Evolutionary conservation across 2,888 invertebrate genomes (phyloP).

Genomic region (Endotricha flammealis): DNA sequence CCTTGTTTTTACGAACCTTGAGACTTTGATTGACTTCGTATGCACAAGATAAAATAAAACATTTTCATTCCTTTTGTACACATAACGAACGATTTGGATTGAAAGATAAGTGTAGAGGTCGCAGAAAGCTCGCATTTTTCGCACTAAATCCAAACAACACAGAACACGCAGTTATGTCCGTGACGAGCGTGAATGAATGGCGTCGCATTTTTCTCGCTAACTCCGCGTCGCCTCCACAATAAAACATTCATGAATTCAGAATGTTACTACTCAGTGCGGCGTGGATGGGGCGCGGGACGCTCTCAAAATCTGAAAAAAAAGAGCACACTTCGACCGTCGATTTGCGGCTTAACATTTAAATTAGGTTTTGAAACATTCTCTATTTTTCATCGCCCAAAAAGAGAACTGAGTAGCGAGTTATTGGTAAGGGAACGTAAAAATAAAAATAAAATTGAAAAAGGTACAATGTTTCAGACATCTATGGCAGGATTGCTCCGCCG

Average conservation of each 20-base stretch:
- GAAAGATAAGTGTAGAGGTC: constrained; percentile 47
- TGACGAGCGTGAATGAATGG: constrained; percentile 70
- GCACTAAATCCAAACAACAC: constrained; percentile 63
- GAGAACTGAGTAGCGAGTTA: constrained; percentile 17
- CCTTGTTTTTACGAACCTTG: background rate
- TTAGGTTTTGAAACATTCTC: background rate
- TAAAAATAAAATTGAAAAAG: constrained; percentile 36
- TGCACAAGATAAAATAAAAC: constrained; percentile 19
- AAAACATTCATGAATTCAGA: constrained; percentile 72
- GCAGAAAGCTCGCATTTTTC: constrained; percentile 51
- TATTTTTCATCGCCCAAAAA: constrained; percentile 3
- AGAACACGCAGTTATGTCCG: constrained; percentile 68
- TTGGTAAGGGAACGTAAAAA: constrained; percentile 35
- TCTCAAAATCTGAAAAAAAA: constrained; percentile 39
- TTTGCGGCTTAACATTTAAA: constrained; percentile 21
- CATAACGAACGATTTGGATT: constrained; percentile 29
- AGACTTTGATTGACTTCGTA: background rate
- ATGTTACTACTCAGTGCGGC: constrained; percentile 56
- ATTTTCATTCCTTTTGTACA: background rate
- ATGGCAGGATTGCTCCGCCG: constrained; percentile 41
- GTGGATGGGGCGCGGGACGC: constrained; percentile 42
- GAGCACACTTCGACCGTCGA: constrained; percentile 33
- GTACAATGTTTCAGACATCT: constrained; percentile 50
- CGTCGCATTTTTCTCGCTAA: constrained; percentile 66
- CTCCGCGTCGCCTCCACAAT: constrained; percentile 58